Base-by-base conservation (phyloP, 2,797 vertebrate species). In the Diceros bicornis region DNA sequence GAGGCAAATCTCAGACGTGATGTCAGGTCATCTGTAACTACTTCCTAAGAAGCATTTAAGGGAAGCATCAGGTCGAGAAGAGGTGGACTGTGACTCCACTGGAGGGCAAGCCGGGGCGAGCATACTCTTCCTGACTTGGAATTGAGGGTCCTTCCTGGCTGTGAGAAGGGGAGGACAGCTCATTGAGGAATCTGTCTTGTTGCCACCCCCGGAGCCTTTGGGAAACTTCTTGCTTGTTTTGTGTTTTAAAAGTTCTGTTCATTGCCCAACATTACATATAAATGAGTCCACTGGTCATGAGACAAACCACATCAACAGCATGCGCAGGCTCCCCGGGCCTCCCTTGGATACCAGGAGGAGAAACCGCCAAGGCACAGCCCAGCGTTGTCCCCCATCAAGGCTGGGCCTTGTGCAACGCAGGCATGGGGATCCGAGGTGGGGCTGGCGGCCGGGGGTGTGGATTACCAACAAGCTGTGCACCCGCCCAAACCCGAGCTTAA, bases 171-270 rank as follows among this genome's bases (percentile, higher is more conserved):
- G 16, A 61, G 18, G 52, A 27, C 10, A 0, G 47, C 20, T 82
- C 25, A 2, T 2, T 5, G 14, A 47, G 29, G 25, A 2, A 21
- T 47, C 57, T 72, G 7, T 68, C 61, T 32, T 57, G 44, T 71
- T 20, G 88, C 25, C 25, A 23, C 25, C 9, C 37, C 11, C 1
- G 5, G 66, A 66, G 71, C 18, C 11, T 87, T 66, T 32, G 64
- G 74, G 66, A n/a, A 72, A 32, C 61, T 83, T 71, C 72, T 64
- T 64, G 66, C 71, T 77, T 86, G 64, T 86, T 96, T 87, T 59
- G 69, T 90, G 34, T 83, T 93, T 84, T 83, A 47, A 81, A 85
- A 84, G 21, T 87, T 81, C 89, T n/a, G 14, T 55, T 57, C 20
- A 0, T 95, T 86, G 83, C 87, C 74, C 50, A 62, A 29, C 81